Evolutionary conservation across 2,888 invertebrate genomes (phyloP).

Genomic region (Torymus texanus): DNA sequence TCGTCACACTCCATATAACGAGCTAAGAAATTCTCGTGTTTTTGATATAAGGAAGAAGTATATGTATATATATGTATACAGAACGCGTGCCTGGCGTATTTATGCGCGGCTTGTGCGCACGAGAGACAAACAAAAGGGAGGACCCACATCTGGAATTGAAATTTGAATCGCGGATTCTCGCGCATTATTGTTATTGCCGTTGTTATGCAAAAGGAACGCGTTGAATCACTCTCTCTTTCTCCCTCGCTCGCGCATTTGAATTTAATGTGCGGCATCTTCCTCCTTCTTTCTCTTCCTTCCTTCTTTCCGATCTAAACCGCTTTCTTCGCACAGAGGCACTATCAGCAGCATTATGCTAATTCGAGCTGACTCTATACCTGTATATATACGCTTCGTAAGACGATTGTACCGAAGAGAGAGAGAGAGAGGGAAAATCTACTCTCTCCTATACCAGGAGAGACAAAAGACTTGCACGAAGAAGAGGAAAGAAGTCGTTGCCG

Average conservation of each 20-base stretch:
- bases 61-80: no score
- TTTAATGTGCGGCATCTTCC: not conserved
- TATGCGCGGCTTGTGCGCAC: not conserved
- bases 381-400: constrained; percentile 9
- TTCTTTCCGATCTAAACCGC: constrained; percentile 18
- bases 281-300: not conserved
- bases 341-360: constrained; percentile 43
- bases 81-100: no score
- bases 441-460: not conserved
- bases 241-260: not conserved
- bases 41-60: no score
- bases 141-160: constrained; percentile 37
- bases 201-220: constrained; percentile 34
- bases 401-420: constrained; percentile 13
- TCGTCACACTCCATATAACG: no score
- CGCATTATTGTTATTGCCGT: constrained; percentile 34
- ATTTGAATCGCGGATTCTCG: constrained; percentile 31
- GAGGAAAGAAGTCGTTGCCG: constrained; percentile 19
- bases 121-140: not conserved
- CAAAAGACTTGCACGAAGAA: constrained; percentile 6
- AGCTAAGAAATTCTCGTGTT: no score
- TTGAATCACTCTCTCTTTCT: constrained; percentile 9
- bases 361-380: not conserved
- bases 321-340: constrained; percentile 16
- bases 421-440: not conserved